These are phyloP conservation scores for Erythrocercus mccallii DNA, from an alignment of 2,113 vertebrate species.

Conservation along the genomic window DNA sequence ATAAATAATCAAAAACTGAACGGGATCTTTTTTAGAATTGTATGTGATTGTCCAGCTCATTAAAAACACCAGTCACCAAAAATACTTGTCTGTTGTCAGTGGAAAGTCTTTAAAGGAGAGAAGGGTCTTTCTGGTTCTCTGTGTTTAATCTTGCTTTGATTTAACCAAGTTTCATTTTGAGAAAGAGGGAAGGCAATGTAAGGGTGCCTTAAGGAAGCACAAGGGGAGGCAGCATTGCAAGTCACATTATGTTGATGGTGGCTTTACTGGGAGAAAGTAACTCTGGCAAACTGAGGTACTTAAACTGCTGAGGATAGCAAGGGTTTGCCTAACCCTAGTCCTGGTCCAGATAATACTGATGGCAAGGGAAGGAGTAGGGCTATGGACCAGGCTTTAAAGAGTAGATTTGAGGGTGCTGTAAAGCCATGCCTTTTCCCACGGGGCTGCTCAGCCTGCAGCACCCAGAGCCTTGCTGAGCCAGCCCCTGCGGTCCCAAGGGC, in stretches of 20 bases:
- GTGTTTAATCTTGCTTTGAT: neutral
- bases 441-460: neutral
- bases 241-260: fast-evolving
- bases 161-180: neutral
- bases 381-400: neutral
- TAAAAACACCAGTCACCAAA: neutral
- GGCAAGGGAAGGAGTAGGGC: neutral
- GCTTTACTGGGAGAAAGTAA: too few species aligned
- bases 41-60: fast-evolving
- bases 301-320: neutral
- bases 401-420: neutral
- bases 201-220: neutral
- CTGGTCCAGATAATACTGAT: neutral
- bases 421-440: neutral
- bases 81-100: neutral
- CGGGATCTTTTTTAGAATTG: neutral
- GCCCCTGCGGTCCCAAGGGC: too few species aligned
- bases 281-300: neutral
- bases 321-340: neutral
- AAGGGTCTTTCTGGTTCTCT: neutral
- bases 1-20: neutral
- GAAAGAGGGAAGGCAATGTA: neutral
- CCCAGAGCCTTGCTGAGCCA: too few species aligned
- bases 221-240: neutral
- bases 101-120: neutral